Percentiles rank a stretch among this genome's conserved stretches.
These are phyloP conservation scores for Shargacucullia verbasci DNA, from an alignment of 2,888 invertebrate species.

Conservation along the genomic window DNA sequence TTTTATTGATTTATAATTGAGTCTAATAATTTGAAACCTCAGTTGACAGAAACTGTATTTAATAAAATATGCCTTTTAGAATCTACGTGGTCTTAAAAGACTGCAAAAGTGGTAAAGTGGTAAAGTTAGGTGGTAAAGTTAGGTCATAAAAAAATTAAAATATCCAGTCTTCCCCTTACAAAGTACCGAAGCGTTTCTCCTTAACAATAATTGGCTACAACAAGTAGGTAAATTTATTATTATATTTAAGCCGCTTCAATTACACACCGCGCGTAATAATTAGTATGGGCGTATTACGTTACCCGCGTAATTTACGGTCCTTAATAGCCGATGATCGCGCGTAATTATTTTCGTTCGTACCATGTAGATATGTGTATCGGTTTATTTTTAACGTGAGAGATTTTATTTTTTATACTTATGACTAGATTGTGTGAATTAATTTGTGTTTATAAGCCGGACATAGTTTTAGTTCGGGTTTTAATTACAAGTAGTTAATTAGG, in stretches of 20 bases:
- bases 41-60: no score
- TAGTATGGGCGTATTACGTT: conserved; percentile 72
- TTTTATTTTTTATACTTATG: conserved; percentile 18
- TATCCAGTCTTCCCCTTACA: neutral
- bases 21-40: no score
- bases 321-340: conserved; percentile 74
- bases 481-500: conserved; percentile 46
- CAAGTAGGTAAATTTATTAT: conserved; percentile 66
- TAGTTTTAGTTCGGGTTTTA: conserved; percentile 38
- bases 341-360: conserved; percentile 74
- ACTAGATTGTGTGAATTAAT: conserved; percentile 39
- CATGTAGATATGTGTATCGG: conserved; percentile 56
- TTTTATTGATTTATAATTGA: no score
- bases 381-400: conserved; percentile 57
- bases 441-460: conserved; percentile 22
- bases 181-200: conserved; percentile 33
- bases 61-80: no score
- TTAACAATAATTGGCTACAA: conserved; percentile 62
- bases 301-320: conserved; percentile 73
- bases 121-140: no score
- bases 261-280: conserved; percentile 66
- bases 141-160: neutral
- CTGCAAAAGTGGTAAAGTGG: no score
- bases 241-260: conserved; percentile 67
- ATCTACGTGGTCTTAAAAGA: no score